Evolutionary conservation across 2,113 vertebrate species (phyloP).

Genomic region (Suncus etruscus): DNA sequence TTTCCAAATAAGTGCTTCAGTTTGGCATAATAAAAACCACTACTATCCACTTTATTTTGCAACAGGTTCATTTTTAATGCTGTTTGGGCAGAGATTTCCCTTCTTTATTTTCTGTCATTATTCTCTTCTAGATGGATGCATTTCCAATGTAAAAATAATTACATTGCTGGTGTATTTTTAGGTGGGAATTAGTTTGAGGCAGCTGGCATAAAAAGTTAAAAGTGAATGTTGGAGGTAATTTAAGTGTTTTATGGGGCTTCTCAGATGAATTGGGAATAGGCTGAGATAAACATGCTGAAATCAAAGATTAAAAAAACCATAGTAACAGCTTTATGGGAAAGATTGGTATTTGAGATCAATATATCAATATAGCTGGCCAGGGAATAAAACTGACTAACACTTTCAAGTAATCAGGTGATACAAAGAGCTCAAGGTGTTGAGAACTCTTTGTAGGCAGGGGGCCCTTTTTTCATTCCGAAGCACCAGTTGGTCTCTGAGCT

Average conservation of each 20-base stretch:
- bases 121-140: not conserved
- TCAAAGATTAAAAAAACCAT: not conserved
- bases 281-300: not conserved
- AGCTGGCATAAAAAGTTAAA: not conserved
- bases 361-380: slow-evolving; percentile 18
- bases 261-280: not conserved
- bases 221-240: slow-evolving; percentile 52
- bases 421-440: no score
- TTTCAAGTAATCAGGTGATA: not conserved
- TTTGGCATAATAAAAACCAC: not conserved
- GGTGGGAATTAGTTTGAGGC: slow-evolving; percentile 11
- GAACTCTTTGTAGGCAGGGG: no score
- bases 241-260: not conserved
- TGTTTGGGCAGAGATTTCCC: slow-evolving; percentile 20
- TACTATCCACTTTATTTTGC: not conserved
- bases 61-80: slow-evolving; percentile 16
- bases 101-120: not conserved
- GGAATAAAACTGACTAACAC: not conserved
- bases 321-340: slow-evolving; percentile 15
- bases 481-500: no score
- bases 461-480: no score
- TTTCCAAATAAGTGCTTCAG: not conserved
- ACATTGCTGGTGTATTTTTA: slow-evolving; percentile 26
- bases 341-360: not conserved
- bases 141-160: slow-evolving; percentile 25